Evolutionary conservation across 2,113 vertebrate species (phyloP).

Genomic region (Siniperca knerii): DNA sequence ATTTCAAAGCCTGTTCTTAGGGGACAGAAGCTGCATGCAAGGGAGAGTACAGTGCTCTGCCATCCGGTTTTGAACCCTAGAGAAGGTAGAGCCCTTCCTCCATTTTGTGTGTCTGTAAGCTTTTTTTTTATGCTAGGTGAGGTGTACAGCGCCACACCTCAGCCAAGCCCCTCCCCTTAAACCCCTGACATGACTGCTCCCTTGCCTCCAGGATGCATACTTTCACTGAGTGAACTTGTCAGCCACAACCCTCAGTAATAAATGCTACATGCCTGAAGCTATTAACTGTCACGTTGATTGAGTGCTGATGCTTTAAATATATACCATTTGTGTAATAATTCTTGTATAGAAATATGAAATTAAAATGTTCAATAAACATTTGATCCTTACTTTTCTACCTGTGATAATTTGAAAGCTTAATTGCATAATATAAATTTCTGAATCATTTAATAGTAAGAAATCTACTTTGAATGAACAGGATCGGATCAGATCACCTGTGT

Average conservation of each 20-base stretch:
- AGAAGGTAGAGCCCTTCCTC: neutral
- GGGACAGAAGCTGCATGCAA: neutral
- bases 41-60: neutral
- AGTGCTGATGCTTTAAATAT: neutral
- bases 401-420: neutral
- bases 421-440: neutral
- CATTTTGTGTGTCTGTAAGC: neutral
- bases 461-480: slow-evolving; percentile 1
- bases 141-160: slow-evolving; percentile 40
- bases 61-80: neutral
- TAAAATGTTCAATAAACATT: neutral
- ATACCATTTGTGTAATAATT: neutral
- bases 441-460: neutral
- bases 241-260: slow-evolving; percentile 17
- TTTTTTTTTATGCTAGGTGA: neutral
- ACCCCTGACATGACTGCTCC: slow-evolving; percentile 6
- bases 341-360: neutral
- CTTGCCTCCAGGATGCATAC: slow-evolving; percentile 43
- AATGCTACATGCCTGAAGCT: neutral
- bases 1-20: neutral
- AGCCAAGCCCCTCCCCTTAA: slow-evolving; percentile 28
- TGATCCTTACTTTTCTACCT: neutral
- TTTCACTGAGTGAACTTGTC: slow-evolving; percentile 56
- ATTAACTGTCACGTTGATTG: neutral
- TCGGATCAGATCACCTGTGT: neutral